Evolutionary conservation across 2,888 invertebrate genomes (phyloP), one percentile per base, ranked within the genome.

Genomic region (Mongoloraphidia duomilia): DNA sequence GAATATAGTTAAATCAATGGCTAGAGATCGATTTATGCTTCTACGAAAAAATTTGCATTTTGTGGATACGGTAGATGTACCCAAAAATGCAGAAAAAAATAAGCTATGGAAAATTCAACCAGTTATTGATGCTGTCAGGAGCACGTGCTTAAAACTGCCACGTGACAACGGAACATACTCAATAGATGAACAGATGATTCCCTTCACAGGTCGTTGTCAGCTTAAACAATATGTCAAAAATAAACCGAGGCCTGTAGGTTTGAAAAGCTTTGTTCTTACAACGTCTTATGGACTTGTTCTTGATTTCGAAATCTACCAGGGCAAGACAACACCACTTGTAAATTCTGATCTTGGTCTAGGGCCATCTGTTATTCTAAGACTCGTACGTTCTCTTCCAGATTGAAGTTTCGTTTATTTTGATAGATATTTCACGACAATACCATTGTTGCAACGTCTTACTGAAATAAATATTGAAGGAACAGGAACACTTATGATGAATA

Each of bases 211-310:
- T 26, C 52, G 49, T 47, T 58, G 45, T 52, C 55, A 43, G 6
- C 37, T 55, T 8, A 49, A 56, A 4, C 56, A 57, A 39, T 53
- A 54, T 17, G 59, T 60, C 6, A 55, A 55, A 50, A 60, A 58
- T 50, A 61, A 62, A 51, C 64, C 62, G 12, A 52, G 59, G 14
- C 59, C 61, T 13, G 56, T 54, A 33, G 63, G 62, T 2, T 52
- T 65, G 14, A 65, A 65, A 55, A 63, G 62, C 50, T 63, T 60
- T 51, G 60, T 65, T 9, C 47, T 61, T 4, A 61, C 65, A 12
- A 54, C 56, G 10, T 26, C 43, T 12, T 41, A 44, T 44, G 57
- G 58, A 14, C 47, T 54, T n/a, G 51, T 57, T 42, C 33, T 59
- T 8, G 57, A 59, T 49, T 61, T 60, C 45, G 57, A 57, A 53